A percentile compares a stretch with the other conserved stretches of the same genome.
phyloP scores from a whole-genome alignment of 2,797 vertebrate species.

The Sebastes iracundus region DNA sequence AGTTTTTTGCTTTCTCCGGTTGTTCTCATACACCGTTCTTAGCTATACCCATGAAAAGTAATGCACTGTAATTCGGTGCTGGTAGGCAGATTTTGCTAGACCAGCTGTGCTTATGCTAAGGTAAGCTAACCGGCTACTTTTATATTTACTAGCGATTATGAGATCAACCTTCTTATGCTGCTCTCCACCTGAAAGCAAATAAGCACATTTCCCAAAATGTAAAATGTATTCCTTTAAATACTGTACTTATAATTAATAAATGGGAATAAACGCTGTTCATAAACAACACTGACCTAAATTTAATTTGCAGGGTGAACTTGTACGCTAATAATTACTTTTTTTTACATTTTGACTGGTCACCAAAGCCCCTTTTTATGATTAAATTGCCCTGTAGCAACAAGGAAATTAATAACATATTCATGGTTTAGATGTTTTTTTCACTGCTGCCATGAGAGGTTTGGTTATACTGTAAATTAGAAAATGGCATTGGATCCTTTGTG shows the following conservation, averaged over 20 bases:
- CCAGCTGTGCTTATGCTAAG: not conserved
- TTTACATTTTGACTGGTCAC: not conserved
- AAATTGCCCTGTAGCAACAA: not conserved
- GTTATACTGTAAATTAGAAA: conserved; percentile 5
- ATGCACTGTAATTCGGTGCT: not conserved
- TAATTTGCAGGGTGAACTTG: not conserved
- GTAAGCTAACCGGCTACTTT: not conserved
- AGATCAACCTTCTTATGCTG: not conserved
- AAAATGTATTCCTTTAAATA: not conserved
- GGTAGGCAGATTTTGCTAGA: not conserved
- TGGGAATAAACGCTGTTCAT: not conserved
- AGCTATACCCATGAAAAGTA: too few relatives aligned
- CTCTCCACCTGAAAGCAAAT: not conserved
- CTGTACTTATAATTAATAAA: not conserved
- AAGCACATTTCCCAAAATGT: not conserved
- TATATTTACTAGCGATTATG: not conserved
- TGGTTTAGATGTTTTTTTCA: not conserved
- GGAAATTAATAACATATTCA: not conserved
- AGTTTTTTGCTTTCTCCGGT: not conserved
- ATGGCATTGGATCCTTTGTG: conserved; percentile 3
- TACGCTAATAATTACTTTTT: not conserved
- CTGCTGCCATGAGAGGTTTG: not conserved
- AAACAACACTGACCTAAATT: not conserved
- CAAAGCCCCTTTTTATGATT: not conserved
- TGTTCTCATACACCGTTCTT: too few relatives aligned